Conservation (phyloP, 1,140 invertebrate genomes). For the Sogatella furcifera region DNA sequence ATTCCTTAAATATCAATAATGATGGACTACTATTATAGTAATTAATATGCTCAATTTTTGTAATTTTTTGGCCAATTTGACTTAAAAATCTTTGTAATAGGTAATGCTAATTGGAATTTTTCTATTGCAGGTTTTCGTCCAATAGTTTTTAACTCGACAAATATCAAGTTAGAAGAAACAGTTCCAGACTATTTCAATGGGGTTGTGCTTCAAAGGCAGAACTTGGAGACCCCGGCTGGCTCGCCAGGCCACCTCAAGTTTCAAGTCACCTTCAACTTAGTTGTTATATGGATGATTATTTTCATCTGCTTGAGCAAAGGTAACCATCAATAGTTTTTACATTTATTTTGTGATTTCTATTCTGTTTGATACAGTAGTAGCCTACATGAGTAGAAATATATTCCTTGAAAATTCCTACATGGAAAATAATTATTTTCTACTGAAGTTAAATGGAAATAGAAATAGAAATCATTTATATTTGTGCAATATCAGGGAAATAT, state of each 20-base stretch:
- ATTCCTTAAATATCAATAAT: too few species aligned
- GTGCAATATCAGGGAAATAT: too few species aligned
- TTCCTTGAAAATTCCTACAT: too few species aligned
- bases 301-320: constrained; percentile 83
- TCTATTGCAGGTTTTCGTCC: constrained; percentile 13
- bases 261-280: constrained; percentile 79
- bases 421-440: too few species aligned
- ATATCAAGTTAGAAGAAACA: constrained; percentile 58
- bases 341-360: not conserved
- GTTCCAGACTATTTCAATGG: constrained; percentile 74
- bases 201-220: constrained; percentile 61
- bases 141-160: constrained; percentile 32
- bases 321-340: constrained; percentile 20
- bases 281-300: constrained; percentile 81
- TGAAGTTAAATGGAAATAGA: too few species aligned
- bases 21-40: too few species aligned
- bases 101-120: not conserved
- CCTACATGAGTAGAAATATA: not conserved
- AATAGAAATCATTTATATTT: too few species aligned
- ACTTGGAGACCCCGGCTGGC: constrained; percentile 44
- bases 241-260: constrained; percentile 62
- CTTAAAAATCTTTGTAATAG: too few species aligned
- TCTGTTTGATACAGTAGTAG: not conserved
- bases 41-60: too few species aligned
- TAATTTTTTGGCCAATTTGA: too few species aligned